phyloP scores from a whole-genome alignment of 2,888 invertebrate species.

The Holacanthella duospinosa region DNA sequence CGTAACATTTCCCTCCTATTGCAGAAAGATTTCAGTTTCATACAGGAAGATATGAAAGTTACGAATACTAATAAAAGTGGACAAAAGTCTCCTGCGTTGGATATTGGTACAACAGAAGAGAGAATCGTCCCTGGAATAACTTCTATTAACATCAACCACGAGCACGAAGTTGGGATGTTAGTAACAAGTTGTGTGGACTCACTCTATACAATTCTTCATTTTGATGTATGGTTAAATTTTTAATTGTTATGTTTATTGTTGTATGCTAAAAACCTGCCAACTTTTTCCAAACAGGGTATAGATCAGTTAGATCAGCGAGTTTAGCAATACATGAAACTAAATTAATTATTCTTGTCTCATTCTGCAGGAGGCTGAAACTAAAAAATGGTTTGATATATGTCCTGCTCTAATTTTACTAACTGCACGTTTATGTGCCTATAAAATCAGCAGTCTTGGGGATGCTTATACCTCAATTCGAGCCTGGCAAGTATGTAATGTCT shows the following conservation, averaged over 20 bases:
- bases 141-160: neutral
- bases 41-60: neutral
- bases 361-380: neutral
- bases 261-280: too few species aligned
- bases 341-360: neutral
- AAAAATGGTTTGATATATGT: neutral
- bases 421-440: neutral
- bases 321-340: neutral
- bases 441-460: neutral
- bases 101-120: neutral
- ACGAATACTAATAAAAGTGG: neutral
- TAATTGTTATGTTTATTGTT: neutral
- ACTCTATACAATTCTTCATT: neutral
- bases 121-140: neutral
- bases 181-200: neutral
- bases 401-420: neutral
- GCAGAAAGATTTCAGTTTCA: neutral
- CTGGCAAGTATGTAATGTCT: neutral
- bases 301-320: too few species aligned
- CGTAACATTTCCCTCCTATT: neutral
- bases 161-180: neutral
- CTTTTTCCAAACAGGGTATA: too few species aligned
- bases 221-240: neutral
- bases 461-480: slow-evolving; percentile 3
- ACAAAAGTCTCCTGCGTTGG: neutral